phyloP scores from a whole-genome alignment of 2,888 invertebrate genomes.

The Carabus problematicus region DNA sequence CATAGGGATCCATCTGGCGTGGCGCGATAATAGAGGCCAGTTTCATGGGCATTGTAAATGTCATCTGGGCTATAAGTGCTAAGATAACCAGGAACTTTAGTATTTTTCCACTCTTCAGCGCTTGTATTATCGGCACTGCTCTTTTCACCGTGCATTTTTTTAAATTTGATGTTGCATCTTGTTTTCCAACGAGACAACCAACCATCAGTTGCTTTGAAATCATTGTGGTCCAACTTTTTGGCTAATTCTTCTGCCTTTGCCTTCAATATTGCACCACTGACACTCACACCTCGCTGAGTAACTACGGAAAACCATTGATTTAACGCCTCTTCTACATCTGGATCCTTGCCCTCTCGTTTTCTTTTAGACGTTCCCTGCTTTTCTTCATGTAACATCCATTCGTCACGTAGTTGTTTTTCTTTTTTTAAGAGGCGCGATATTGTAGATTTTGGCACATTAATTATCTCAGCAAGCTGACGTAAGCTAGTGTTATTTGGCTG shows the following conservation, averaged over 20 bases:
- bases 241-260: constrained; percentile 48
- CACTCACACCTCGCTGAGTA: constrained; percentile 42
- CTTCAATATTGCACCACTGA: constrained; percentile 46
- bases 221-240: too few species aligned
- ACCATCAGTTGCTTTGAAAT: too few species aligned
- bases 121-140: constrained; percentile 30
- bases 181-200: too few species aligned
- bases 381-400: too few species aligned
- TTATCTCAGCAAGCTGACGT: too few species aligned
- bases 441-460: too few species aligned
- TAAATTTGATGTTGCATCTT: too few species aligned
- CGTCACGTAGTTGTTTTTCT: background rate
- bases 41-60: constrained; percentile 46
- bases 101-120: constrained; percentile 40
- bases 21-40: constrained; percentile 45
- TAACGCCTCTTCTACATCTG: too few species aligned
- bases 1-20: constrained; percentile 46
- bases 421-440: background rate
- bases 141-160: too few species aligned
- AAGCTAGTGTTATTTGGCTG: too few species aligned
- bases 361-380: too few species aligned
- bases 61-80: constrained; percentile 45
- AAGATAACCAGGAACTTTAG: constrained; percentile 42
- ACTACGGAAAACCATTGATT: constrained; percentile 47
- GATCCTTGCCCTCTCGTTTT: too few species aligned